Evolutionary conservation across 2,888 invertebrate genomes (phyloP), one percentile per base, ranked within the genome.

Genomic region (Drosophila subquinaria): DNA sequence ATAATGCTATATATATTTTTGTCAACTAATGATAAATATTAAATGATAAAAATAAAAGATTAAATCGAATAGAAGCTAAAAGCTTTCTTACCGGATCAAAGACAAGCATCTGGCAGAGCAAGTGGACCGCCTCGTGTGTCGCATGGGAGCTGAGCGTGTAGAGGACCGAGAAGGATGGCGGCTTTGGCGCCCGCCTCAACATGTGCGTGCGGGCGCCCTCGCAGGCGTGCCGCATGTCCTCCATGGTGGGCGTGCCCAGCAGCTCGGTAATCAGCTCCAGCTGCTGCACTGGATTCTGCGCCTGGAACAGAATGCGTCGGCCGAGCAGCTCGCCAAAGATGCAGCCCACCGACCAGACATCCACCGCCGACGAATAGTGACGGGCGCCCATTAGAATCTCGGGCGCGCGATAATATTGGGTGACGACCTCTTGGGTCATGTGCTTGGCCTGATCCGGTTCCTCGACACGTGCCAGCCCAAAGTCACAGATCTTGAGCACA

Each of bases 361-460:
- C 99, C 50, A 99, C 98, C 4, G 98, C 98, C 10, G 97, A 97
- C 8, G 97, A 96, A 94, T 99, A 99, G 92, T 99, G 98, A 88
- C 97, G 96, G 35, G 99, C 98, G 35, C 99, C 99, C 99, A 99
- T 99, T 71, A 99, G 94, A 89, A 99, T 98, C 94, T 99, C 99
- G 0, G 99, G 99, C 23, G 99, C 98, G 79, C 99, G 95, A 94
- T 99, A 99, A 94, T 99, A 99, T 94, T 99, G 99, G 81, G 99
- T 99, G 73, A 99, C 99, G 75, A 99, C 99, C 94, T 99, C 99
- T 93, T 99, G 99, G 38, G 99, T 99, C 99, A 99, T 99, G 93
- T 97, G 96, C 93, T 97, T 97, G 90, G 95, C 95, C 90, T 96
- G 96, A 92, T 98, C 98, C 1, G 97, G 97, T 92, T 99, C 99